These are phyloP conservation scores for Harpegnathos saltator DNA, from an alignment of 1,140 invertebrate species.

Conservation along the genomic window DNA sequence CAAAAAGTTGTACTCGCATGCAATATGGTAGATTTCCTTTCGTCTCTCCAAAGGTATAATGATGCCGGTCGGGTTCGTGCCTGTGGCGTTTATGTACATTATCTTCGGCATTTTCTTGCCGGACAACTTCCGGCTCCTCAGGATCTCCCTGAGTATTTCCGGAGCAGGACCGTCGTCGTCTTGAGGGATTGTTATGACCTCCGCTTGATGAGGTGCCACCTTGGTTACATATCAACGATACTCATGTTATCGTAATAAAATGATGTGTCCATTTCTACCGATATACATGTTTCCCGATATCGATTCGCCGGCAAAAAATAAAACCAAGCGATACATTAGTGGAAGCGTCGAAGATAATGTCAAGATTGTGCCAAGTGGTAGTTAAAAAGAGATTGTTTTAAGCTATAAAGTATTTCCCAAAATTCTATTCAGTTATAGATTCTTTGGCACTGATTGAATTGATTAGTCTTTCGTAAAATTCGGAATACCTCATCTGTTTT, in stretches of 20 bases:
- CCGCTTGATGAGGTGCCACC: conserved; percentile 86
- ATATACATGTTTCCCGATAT: too few relatives aligned
- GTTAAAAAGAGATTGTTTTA: too few relatives aligned
- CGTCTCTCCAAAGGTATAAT: conserved; percentile 89
- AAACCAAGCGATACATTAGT: too few relatives aligned
- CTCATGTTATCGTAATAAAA: neutral
- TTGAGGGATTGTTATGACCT: conserved; percentile 85
- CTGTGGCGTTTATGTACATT: conserved; percentile 88
- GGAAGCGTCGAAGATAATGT: too few relatives aligned
- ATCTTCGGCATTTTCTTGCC: conserved; percentile 88
- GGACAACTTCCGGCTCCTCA: conserved; percentile 84
- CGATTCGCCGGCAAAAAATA: too few relatives aligned
- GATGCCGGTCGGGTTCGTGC: conserved; percentile 90
- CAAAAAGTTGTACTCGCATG: conserved; percentile 91
- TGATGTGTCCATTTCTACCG: neutral
- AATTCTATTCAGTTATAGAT: too few relatives aligned
- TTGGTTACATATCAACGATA: conserved; percentile 70
- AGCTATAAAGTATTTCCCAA: too few relatives aligned
- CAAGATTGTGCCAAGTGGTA: too few relatives aligned
- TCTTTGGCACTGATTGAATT: too few relatives aligned
- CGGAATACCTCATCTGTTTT: too few relatives aligned
- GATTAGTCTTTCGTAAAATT: too few relatives aligned
- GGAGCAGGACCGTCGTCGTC: conserved; percentile 86
- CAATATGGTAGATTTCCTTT: conserved; percentile 90
- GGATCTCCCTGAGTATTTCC: conserved; percentile 80